Conservation (phyloP, 1,140 invertebrate species). For the Rhyzopertha dominica region DNA sequence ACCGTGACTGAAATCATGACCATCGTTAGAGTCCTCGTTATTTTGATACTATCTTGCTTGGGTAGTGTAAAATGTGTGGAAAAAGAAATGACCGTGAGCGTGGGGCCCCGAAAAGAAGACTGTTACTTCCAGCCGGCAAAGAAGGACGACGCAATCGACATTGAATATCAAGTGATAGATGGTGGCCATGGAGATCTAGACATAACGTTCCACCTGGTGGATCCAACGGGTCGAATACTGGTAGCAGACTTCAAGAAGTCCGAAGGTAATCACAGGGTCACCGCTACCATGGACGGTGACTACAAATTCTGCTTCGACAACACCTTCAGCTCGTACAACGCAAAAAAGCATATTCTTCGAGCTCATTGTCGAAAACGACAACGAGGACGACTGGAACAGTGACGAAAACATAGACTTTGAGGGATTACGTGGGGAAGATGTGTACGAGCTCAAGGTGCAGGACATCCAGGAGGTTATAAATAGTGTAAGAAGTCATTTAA, state of each 20-base stretch:
- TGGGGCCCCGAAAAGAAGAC: constrained; percentile 61
- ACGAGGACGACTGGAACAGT: constrained; percentile 50
- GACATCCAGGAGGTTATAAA: constrained; percentile 60
- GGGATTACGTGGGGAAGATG: constrained; percentile 47
- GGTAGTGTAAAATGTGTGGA: too few relatives aligned
- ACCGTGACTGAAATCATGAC: too few relatives aligned
- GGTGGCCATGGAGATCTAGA: constrained; percentile 71
- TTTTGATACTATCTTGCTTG: too few relatives aligned
- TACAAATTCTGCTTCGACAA: constrained; percentile 83
- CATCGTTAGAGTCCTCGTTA: too few relatives aligned
- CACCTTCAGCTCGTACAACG: constrained; percentile 68
- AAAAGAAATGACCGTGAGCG: constrained; percentile 63
- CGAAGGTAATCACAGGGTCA: constrained; percentile 62
- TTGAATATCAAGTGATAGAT: constrained; percentile 77
- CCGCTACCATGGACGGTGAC: constrained; percentile 57
- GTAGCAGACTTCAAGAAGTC: constrained; percentile 65
- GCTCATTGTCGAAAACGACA: constrained; percentile 59
- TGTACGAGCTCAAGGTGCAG: constrained; percentile 59
- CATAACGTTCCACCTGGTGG: constrained; percentile 64
- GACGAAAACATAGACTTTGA: constrained; percentile 53
- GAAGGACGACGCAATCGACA: constrained; percentile 58
- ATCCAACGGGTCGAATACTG: constrained; percentile 59
- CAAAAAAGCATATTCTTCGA: constrained; percentile 81
- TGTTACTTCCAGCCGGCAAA: constrained; percentile 64
- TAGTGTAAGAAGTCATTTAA: constrained; percentile 55